Base-by-base conservation (phyloP, 2,888 invertebrate species). In the Pterostichus niger region DNA sequence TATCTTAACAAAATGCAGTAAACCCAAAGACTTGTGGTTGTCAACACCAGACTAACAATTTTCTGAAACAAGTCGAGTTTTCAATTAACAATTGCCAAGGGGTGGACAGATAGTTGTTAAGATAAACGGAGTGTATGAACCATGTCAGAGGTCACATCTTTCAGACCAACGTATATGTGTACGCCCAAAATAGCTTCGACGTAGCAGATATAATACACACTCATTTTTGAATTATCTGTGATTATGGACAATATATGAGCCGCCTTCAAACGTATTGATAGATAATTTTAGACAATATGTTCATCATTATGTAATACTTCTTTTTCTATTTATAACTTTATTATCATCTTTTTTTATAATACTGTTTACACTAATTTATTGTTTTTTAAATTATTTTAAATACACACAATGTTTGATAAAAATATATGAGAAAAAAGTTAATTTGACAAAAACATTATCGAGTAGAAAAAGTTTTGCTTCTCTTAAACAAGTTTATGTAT, bases 101-200 rank as follows among this genome's bases (percentile, higher is more conserved):
- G 81, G 81, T 81, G 81, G 81, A 81, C 81, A 81, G 81, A 81
- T 81, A 71, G 81, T 81, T 52, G 81, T 81, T 81, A 81, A 73
- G 81, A 81, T 81, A 81, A 81, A 81, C 73, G 56, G 52, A 71
- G 81, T 64, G 80, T 81, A 71, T 81, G 73, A 52, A 81, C 35
- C 40, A 56, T 40, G 80, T 81, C 81, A 81, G 52, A 81, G 81
- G 81, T 81, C 71, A 56, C 40, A 54, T 56, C 56, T 13, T 56
- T 10, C 56, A 71, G 68, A 64, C 61, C 46, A 64, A 46, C 79
- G 17, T 33, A 49, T 49, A 68, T 49, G 33, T 75, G 33, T 75
- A 71, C 81, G 81, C 81, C 71, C 71, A 56, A 79, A 79, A 61
- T 79, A 64, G 31, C 75, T 13, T 52, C 52, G 75, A 33, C 75